A percentile compares a stretch with the other conserved stretches of the same genome.
These are phyloP conservation scores for Fistularia tabacaria DNA, from an alignment of 2,797 vertebrate species.

Conservation along the genomic window DNA sequence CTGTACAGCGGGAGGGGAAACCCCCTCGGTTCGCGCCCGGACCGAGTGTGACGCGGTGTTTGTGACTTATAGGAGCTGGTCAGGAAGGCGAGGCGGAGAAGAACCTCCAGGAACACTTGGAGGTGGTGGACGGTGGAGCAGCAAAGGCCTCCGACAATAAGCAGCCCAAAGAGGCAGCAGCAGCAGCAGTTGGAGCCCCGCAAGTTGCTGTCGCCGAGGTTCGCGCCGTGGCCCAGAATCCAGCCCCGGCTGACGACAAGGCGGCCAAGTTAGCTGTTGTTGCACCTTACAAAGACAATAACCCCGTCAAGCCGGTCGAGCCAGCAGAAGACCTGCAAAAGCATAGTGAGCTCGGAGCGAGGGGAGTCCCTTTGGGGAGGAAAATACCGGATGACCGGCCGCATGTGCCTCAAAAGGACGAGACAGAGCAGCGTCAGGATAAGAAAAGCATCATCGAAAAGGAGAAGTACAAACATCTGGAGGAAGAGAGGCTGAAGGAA, in stretches of 20 bases:
- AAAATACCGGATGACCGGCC: constrained; percentile 23
- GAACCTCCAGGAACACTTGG: constrained; percentile 39
- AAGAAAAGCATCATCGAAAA: constrained; percentile 21
- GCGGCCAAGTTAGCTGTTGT: constrained; percentile 23
- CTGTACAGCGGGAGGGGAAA: background rate
- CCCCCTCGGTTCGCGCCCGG: no score
- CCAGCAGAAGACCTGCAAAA: constrained; percentile 26
- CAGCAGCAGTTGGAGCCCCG: constrained; percentile 9
- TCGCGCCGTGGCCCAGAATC: constrained; percentile 24
- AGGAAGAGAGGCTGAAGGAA: background rate
- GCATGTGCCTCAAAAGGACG: constrained; percentile 30
- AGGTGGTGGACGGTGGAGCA: constrained; percentile 51
- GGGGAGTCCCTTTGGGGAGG: constrained; percentile 64
- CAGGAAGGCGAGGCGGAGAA: constrained; percentile 58
- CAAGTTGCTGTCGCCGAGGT: constrained; percentile 27
- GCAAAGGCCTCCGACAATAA: constrained; percentile 49
- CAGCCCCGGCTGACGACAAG: constrained; percentile 20
- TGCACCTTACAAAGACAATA: constrained; percentile 54
- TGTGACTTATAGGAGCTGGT: constrained; percentile 37
- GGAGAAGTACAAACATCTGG: constrained; percentile 11
- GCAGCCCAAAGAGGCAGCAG: constrained; percentile 26
- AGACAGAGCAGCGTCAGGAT: constrained; percentile 14
- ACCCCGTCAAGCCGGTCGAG: constrained; percentile 2
- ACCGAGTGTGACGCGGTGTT: background rate
- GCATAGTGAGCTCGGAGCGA: constrained; percentile 67